phyloP scores from a whole-genome alignment of 2,888 invertebrate genomes.

The Ashinkailepas kermadecensis region DNA sequence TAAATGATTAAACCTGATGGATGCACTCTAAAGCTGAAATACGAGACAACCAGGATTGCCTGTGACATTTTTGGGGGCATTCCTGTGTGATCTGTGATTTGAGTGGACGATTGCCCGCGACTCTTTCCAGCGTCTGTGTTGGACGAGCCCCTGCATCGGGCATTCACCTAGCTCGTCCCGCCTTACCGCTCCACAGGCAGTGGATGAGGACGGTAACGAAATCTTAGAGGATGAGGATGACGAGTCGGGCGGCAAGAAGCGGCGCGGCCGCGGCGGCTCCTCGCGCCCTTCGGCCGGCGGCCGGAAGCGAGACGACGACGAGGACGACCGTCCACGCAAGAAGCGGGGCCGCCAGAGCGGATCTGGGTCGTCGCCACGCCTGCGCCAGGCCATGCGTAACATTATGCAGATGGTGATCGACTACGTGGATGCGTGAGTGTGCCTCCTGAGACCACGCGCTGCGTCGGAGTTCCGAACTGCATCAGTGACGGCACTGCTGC shows the following conservation, averaged over 20 bases:
- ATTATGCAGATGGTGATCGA: slow-evolving; percentile 24
- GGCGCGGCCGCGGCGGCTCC: slow-evolving; percentile 36
- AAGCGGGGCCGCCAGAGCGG: slow-evolving; percentile 31
- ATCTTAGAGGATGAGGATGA: slow-evolving; percentile 47
- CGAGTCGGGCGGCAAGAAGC: slow-evolving; percentile 58
- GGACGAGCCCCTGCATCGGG: not conserved
- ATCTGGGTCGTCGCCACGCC: not conserved
- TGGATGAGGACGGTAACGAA: slow-evolving; percentile 43
- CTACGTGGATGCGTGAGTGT: slow-evolving; percentile 42
- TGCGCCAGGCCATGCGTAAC: not conserved
- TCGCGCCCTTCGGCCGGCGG: slow-evolving; percentile 16
- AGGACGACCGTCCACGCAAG: slow-evolving; percentile 50
- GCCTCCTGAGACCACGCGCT: not conserved
- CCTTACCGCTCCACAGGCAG: slow-evolving; percentile 36
- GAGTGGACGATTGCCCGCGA: too few relatives aligned
- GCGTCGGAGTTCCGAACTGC: too few relatives aligned
- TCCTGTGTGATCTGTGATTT: too few relatives aligned
- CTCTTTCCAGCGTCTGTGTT: too few relatives aligned
- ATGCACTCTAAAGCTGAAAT: too few relatives aligned
- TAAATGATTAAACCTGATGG: too few relatives aligned
- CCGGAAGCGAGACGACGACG: slow-evolving; percentile 49
- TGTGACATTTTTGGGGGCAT: too few relatives aligned
- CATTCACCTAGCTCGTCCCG: too few relatives aligned
- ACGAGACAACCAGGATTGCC: too few relatives aligned
- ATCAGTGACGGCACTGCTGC: too few relatives aligned